These are phyloP conservation scores for Chrysogorgia sp. DNA, from an alignment of 92 coral and sea anemone genomes.

Conservation along the genomic window DNA sequence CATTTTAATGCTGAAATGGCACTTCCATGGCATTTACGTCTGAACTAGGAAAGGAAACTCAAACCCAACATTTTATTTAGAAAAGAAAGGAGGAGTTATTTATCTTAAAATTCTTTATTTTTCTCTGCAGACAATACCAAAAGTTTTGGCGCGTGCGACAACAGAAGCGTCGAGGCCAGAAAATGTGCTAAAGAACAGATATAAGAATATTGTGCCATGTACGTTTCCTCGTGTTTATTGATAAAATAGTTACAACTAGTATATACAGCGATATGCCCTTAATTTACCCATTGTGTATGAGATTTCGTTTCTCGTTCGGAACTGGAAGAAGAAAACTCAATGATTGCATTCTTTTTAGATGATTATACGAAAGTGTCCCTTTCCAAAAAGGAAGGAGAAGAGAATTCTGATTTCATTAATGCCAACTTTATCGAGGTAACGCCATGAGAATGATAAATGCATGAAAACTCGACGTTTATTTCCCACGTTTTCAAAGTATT, in stretches of 20 bases:
- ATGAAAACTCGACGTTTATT: background rate
- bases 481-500: too few relatives aligned
- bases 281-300: too few relatives aligned
- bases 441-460: background rate
- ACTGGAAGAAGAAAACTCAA: too few relatives aligned
- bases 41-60: too few relatives aligned
- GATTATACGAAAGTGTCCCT: conserved; percentile 71
- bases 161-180: conserved; percentile 28
- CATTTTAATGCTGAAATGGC: too few relatives aligned
- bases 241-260: background rate
- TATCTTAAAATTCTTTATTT: background rate
- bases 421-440: conserved; percentile 73
- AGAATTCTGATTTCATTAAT: conserved; percentile 73
- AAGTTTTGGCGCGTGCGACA: conserved; percentile 46
- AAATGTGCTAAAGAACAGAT: conserved; percentile 67
- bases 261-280: too few relatives aligned
- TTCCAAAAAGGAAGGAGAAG: conserved; percentile 44
- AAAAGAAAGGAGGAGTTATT: too few relatives aligned
- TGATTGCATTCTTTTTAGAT: conserved; percentile 42
- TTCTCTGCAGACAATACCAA: conserved; percentile 52
- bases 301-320: too few relatives aligned
- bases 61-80: too few relatives aligned
- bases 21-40: too few relatives aligned
- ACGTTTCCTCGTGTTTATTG: conserved; percentile 25
- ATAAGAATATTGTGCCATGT: conserved; percentile 76